Evolutionary conservation across 35 echinoderm and acorn worm genomes (phyloP).

Genomic region (Apostichopus parvimensis): DNA sequence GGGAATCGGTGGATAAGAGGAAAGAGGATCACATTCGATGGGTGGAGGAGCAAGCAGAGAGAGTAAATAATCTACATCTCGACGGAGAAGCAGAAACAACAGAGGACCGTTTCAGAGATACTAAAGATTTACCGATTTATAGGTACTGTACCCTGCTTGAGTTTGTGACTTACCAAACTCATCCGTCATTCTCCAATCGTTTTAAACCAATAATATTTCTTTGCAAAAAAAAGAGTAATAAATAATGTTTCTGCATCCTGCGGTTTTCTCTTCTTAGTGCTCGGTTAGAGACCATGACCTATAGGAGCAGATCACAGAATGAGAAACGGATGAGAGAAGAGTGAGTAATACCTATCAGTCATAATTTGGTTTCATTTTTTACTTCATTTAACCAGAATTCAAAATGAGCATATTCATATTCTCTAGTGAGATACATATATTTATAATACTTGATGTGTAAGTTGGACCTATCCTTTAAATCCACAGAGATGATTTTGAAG

Average conservation of each 20-base stretch:
- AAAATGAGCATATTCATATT: too few species aligned
- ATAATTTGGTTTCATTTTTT: too few species aligned
- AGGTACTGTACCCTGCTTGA: not conserved
- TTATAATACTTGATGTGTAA: too few species aligned
- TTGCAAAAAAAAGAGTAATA: not conserved
- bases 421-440: too few species aligned
- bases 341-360: not conserved
- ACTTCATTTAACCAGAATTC: too few species aligned
- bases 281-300: slow-evolving; percentile 31
- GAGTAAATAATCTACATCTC: slow-evolving; percentile 49
- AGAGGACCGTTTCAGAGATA: not conserved
- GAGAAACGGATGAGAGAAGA: slow-evolving; percentile 54
- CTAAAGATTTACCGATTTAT: not conserved
- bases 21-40: slow-evolving; percentile 68
- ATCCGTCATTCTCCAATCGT: too few species aligned
- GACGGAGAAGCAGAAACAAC: not conserved
- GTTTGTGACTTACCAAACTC: too few species aligned
- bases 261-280: slow-evolving; percentile 29
- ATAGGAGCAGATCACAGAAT: slow-evolving; percentile 41
- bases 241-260: not conserved
- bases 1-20: not conserved
- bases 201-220: too few species aligned
- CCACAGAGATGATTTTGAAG: too few species aligned
- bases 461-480: too few species aligned
- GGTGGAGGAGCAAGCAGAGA: slow-evolving; percentile 72